Evolutionary conservation across 2,888 invertebrate genomes (phyloP).

Genomic region (Balanococcus diminutus): DNA sequence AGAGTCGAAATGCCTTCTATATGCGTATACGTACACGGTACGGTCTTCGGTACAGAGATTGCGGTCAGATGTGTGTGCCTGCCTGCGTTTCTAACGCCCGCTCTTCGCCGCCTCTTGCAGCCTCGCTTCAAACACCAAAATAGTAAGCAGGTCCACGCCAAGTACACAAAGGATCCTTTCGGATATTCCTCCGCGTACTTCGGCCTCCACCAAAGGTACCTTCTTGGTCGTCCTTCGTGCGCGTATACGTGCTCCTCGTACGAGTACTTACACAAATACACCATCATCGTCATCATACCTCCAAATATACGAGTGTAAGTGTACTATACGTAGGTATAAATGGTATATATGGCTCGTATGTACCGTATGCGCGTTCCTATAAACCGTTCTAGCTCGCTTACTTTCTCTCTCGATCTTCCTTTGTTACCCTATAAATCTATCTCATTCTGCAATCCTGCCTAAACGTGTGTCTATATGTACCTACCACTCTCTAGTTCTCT

Average conservation of each 20-base stretch:
- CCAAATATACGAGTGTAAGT: too few relatives aligned
- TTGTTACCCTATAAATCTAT: background rate
- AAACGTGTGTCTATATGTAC: background rate
- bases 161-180: slow-evolving; percentile 15
- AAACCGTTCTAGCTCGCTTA: background rate
- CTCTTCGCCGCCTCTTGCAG: background rate
- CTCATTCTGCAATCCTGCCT: background rate
- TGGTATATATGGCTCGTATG: background rate
- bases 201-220: background rate
- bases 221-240: background rate
- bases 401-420: background rate
- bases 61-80: slow-evolving; percentile 50
- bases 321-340: background rate
- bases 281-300: background rate
- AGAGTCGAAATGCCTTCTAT: slow-evolving; percentile 19
- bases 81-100: slow-evolving; percentile 21
- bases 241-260: background rate
- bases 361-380: background rate
- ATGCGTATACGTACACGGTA: background rate
- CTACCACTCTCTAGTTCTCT: too few relatives aligned
- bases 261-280: background rate
- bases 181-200: background rate
- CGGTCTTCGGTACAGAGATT: slow-evolving; percentile 15
- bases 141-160: slow-evolving; percentile 36
- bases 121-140: background rate